phyloP scores from a whole-genome alignment of 2,888 invertebrate genomes.

The Baccha elongata region DNA sequence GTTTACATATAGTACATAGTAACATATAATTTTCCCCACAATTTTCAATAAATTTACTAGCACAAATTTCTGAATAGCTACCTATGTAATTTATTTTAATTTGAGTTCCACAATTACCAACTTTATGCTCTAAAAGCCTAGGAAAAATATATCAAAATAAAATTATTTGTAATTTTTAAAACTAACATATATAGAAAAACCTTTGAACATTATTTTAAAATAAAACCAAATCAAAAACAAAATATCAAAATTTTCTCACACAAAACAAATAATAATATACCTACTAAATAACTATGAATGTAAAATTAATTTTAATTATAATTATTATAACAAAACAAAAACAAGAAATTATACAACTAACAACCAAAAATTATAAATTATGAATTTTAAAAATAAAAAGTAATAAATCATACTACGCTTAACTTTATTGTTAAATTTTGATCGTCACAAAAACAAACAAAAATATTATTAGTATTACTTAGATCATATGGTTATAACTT shows the following conservation, averaged over 20 bases:
- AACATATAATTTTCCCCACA: too few species aligned
- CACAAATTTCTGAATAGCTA: too few species aligned
- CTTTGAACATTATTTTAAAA: slow-evolving; percentile 18
- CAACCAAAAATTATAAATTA: slow-evolving; percentile 68
- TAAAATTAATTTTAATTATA: slow-evolving; percentile 40
- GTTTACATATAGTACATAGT: too few species aligned
- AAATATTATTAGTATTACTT: slow-evolving; percentile 51
- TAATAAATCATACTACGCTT: slow-evolving; percentile 65
- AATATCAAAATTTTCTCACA: slow-evolving; percentile 68
- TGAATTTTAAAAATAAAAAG: slow-evolving; percentile 31
- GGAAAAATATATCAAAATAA: slow-evolving; percentile 39
- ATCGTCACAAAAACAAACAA: slow-evolving; percentile 62
- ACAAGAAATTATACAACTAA: slow-evolving; percentile 46
- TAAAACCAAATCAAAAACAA: slow-evolving; percentile 60
- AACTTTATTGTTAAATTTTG: slow-evolving; percentile 65
- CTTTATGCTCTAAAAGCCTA: slow-evolving; percentile 5
- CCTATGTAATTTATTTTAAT: too few species aligned
- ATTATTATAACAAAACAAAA: slow-evolving; percentile 5
- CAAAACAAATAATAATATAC: slow-evolving; percentile 20
- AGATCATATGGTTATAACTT: slow-evolving; percentile 34
- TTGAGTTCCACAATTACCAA: slow-evolving; percentile 18
- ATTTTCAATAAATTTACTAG: too few species aligned
- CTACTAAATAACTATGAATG: slow-evolving; percentile 14
- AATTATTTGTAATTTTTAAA: slow-evolving; percentile 49
- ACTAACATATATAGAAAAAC: slow-evolving; percentile 10